Evolutionary conservation across 2,888 invertebrate genomes (phyloP), one percentile per base, ranked within the genome.

Genomic region (Pharmacophagus antenor): DNA sequence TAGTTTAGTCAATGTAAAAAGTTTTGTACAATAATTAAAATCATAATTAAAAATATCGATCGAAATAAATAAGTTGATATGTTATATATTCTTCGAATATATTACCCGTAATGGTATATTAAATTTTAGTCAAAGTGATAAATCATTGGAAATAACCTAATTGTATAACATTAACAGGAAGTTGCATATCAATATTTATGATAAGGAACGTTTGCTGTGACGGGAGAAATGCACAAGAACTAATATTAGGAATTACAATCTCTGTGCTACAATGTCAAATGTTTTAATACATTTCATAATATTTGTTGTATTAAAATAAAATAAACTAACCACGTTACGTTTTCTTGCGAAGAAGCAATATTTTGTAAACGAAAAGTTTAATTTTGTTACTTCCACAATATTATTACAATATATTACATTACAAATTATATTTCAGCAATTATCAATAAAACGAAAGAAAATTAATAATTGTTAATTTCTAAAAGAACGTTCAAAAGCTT

Each of bases 121-220:
- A 51, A 56, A 52, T 60, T 60, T 56, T 56, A 52, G 47, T 52
- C 47, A 52, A 50, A 48, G 47, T 61, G 56, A 61, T 61, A 56
- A 48, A 56, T 51, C 47, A 56, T 61, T 56, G 25, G 41, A 61
- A 56, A 61, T 52, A 61, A 56, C 56, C 52, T 42, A 47, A 52
- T 52, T 61, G 44, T 58, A 58, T 54, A 55, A 49, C 23, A 41
- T 62, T 54, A 63, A 53, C 63, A 62, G 65, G 62, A 65, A 62
- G 22, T 53, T 56, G 21, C 23, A 21, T 57, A 61, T 63, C 65
- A 65, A 66, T 66, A 65, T 65, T 63, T 62, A 52, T 58, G 56
- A 65, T 55, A 62, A 53, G 56, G 46, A 61, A 52, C 48, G 52
- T 27, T 48, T 41, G 47, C 50, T 37, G 37, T 58, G 47, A 18